Conservation (phyloP, 2,797 vertebrate genomes). For the Chanos chanos region DNA sequence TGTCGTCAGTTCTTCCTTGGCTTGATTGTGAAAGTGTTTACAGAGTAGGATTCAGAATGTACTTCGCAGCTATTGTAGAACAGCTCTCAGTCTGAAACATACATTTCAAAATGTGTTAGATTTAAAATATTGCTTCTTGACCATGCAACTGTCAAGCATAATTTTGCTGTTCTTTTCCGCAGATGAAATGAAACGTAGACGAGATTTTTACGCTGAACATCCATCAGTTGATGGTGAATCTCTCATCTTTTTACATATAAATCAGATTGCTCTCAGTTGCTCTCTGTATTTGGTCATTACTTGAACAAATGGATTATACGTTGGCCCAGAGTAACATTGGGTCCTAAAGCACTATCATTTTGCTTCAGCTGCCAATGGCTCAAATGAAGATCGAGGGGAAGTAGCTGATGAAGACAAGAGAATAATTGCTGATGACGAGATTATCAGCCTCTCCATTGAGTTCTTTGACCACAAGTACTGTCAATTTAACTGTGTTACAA, state of each 20-base stretch:
- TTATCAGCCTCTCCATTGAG: conserved; percentile 99
- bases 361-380: conserved; percentile 78
- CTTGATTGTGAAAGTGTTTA: no score
- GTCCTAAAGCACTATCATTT: no score
- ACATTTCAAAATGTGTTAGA: background rate
- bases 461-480: conserved; percentile 86
- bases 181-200: conserved; percentile 99
- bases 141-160: background rate
- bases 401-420: conserved; percentile 96
- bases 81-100: no score
- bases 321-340: no score
- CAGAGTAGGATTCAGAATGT: no score
- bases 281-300: background rate
- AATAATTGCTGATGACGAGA: conserved; percentile 98
- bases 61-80: no score
- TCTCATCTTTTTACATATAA: background rate
- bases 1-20: no score
- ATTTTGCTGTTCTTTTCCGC: conserved; percentile 17
- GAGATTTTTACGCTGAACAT: conserved; percentile 97
- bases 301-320: no score
- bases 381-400: conserved; percentile 93
- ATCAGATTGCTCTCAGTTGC: background rate
- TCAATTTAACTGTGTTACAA: background rate
- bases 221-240: conserved; percentile 82
- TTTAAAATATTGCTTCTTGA: no score